Conservation (phyloP, 2,888 invertebrate species). For the Strigamia transsilvanica region DNA sequence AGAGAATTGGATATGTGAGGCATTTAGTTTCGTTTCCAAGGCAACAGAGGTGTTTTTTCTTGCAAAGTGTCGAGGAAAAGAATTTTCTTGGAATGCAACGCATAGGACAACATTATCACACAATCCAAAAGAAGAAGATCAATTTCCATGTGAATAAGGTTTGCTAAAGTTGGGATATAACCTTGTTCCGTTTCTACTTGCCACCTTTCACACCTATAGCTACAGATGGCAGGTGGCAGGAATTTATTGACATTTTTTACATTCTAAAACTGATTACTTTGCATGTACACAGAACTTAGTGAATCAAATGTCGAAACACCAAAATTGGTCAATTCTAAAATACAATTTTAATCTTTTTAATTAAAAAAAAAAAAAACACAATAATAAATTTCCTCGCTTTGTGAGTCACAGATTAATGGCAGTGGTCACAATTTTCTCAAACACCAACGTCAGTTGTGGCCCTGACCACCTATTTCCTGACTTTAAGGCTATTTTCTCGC, state of each 20-base stretch:
- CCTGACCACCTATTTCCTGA: constrained; percentile 46
- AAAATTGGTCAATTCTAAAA: background rate
- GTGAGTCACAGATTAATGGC: constrained; percentile 41
- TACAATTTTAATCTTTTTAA: background rate
- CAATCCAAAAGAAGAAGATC: constrained; percentile 12
- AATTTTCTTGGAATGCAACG: background rate
- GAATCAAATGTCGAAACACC: too few species aligned
- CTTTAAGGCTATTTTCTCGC: constrained; percentile 23
- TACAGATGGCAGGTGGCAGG: constrained; percentile 26
- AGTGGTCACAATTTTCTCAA: constrained; percentile 42
- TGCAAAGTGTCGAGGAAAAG: background rate
- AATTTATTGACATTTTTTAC: constrained; percentile 21
- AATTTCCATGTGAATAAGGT: constrained; percentile 30
- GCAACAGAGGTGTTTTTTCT: background rate
- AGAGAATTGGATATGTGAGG: background rate
- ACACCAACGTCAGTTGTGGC: constrained; percentile 23
- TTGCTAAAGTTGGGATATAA: background rate
- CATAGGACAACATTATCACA: constrained; percentile 16
- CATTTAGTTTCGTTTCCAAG: background rate
- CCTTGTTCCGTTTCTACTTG: constrained; percentile 10
- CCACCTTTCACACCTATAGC: constrained; percentile 20
- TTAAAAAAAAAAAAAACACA: background rate
- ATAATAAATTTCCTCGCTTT: background rate
- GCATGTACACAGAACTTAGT: background rate
- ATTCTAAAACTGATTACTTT: constrained; percentile 29